Conservation (phyloP, 2,888 invertebrate species). For the Dendrolimus pini region DNA sequence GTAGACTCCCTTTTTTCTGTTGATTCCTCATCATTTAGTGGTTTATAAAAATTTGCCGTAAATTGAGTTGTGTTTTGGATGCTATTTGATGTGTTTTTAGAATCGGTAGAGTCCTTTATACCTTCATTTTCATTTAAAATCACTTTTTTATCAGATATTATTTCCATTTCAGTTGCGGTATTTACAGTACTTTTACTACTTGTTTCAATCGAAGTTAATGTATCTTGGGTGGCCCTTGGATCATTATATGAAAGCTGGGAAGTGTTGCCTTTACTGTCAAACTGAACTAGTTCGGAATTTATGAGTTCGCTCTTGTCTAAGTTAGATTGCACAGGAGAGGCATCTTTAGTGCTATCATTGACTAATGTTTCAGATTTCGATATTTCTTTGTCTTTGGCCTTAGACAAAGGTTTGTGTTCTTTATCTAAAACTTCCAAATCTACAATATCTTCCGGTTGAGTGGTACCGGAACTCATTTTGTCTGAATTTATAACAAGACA, state of each 20-base stretch:
- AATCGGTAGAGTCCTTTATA: too few species aligned
- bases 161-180: too few species aligned
- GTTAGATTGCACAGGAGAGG: too few species aligned
- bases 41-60: conserved; percentile 51
- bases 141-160: not conserved
- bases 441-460: not conserved
- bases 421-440: not conserved
- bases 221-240: too few species aligned
- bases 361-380: conserved; percentile 2
- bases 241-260: too few species aligned
- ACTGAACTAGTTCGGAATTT: too few species aligned
- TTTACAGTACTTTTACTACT: too few species aligned
- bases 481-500: conserved; percentile 42
- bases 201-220: too few species aligned
- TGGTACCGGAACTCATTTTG: conserved; percentile 8
- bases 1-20: conserved; percentile 2
- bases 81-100: not conserved
- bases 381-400: conserved; percentile 13
- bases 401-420: not conserved
- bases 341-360: not conserved
- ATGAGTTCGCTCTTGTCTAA: too few species aligned
- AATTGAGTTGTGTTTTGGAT: conserved; percentile 12
- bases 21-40: conserved; percentile 20
- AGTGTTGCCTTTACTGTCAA: too few species aligned
- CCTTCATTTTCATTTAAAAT: not conserved